A percentile compares a stretch with the other conserved stretches of the same genome.
Conservation (phyloP, 2,797 vertebrate species). For the Capromys pilorides region DNA sequence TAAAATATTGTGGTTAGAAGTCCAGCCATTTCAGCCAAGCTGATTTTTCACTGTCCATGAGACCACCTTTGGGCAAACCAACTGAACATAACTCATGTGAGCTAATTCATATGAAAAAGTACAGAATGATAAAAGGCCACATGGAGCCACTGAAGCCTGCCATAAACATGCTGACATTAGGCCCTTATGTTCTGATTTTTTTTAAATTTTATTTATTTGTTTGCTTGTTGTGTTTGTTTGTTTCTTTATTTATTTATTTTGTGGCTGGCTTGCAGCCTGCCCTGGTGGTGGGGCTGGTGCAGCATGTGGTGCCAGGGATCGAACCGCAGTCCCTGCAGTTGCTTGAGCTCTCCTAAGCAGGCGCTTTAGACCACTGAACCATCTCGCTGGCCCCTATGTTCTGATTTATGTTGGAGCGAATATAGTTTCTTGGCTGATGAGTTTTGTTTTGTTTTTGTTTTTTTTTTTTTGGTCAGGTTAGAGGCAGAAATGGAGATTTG, state of each 20-base stretch:
- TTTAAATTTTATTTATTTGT: no score
- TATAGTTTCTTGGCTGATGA: not conserved
- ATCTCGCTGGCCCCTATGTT: no score
- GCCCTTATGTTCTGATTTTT: no score
- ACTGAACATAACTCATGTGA: not conserved
- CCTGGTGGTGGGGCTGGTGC: no score
- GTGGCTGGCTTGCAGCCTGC: no score
- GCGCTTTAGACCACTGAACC: no score
- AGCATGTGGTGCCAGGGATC: no score
- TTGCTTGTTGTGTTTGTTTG: no score
- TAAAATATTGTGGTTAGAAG: not conserved
- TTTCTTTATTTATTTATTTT: no score
- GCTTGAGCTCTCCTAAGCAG: no score
- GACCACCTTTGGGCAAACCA: not conserved
- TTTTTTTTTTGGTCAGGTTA: not conserved
- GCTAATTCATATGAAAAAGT: not conserved
- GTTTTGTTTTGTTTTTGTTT: not conserved
- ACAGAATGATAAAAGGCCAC: not conserved
- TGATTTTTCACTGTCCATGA: not conserved
- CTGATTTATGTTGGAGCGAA: not conserved
- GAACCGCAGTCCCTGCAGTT: no score
- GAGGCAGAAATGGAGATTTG: not conserved
- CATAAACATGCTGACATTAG: rapidly evolving
- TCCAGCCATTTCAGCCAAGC: not conserved
- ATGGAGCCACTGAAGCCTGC: rapidly evolving